These are phyloP conservation scores for Metellina segmentata DNA, from an alignment of 2,888 invertebrate genomes.

Conservation along the genomic window DNA sequence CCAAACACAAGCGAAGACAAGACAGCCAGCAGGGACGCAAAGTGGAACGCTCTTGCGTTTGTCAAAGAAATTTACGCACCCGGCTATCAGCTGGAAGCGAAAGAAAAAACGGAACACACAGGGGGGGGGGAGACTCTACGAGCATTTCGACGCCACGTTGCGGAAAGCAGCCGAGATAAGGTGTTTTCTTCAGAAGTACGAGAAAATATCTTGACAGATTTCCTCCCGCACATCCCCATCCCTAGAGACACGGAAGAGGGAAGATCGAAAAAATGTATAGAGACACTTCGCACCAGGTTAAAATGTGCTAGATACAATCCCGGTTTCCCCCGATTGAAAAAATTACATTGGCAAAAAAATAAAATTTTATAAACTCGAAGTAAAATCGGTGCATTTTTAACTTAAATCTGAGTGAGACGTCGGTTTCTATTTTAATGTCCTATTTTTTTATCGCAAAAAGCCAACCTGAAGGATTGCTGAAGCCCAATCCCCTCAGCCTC, in stretches of 20 bases:
- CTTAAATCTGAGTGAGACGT: too few relatives aligned
- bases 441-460: too few relatives aligned
- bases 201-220: not conserved
- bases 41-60: not conserved
- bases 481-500: too few relatives aligned
- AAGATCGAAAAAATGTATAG: not conserved
- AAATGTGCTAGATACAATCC: too few relatives aligned
- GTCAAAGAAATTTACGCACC: conserved; percentile 5
- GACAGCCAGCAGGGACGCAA: not conserved
- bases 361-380: too few relatives aligned
- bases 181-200: not conserved
- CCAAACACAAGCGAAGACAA: too few relatives aligned
- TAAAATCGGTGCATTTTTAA: too few relatives aligned
- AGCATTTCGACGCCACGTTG: not conserved
- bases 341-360: too few relatives aligned
- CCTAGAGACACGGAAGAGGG: not conserved
- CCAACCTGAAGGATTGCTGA: too few relatives aligned
- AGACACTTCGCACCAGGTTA: too few relatives aligned
- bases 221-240: not conserved
- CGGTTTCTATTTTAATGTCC: too few relatives aligned
- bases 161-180: conserved; percentile 3
- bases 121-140: not conserved
- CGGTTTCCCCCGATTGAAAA: too few relatives aligned
- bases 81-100: not conserved
- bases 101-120: not conserved